These are phyloP conservation scores for Ichneumoninae sp. DNA, from an alignment of 2,888 invertebrate genomes.

Conservation along the genomic window DNA sequence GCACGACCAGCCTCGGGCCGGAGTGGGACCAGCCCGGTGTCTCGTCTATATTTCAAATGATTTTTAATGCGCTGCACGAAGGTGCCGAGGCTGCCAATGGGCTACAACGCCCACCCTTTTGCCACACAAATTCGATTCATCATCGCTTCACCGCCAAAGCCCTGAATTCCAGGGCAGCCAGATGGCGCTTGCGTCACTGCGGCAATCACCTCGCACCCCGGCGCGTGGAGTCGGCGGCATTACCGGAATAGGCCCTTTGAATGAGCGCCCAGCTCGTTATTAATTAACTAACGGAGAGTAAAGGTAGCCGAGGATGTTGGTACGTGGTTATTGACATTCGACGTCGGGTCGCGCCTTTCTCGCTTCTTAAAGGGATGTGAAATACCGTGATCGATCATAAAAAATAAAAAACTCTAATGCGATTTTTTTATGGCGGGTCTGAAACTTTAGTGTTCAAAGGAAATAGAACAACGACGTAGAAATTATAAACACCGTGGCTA, in stretches of 20 bases:
- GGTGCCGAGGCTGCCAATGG: slow-evolving; percentile 11
- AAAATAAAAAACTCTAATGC: too few relatives aligned
- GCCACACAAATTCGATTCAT: slow-evolving; percentile 74
- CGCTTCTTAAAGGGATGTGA: neutral
- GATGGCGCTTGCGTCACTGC: slow-evolving; percentile 70
- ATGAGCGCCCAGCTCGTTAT: slow-evolving; percentile 36
- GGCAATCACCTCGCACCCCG: slow-evolving; percentile 60
- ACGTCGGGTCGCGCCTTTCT: slow-evolving; percentile 16
- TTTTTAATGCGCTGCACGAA: neutral
- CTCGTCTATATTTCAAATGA: neutral
- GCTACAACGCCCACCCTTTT: slow-evolving; percentile 60
- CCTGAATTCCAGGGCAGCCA: slow-evolving; percentile 65
- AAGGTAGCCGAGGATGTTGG: slow-evolving; percentile 19
- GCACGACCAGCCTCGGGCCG: too few relatives aligned
- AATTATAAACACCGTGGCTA: too few relatives aligned
- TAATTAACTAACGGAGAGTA: slow-evolving; percentile 17
- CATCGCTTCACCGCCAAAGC: slow-evolving; percentile 56
- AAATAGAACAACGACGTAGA: too few relatives aligned
- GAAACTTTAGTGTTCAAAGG: too few relatives aligned
- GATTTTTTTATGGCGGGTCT: too few relatives aligned
- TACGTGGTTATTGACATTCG: slow-evolving; percentile 28
- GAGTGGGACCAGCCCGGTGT: neutral
- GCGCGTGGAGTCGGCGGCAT: slow-evolving; percentile 12
- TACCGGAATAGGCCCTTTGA: slow-evolving; percentile 46
- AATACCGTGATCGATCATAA: too few relatives aligned